Evolutionary conservation across 35 echinoderm and acorn worm genomes (phyloP).

Genomic region (Strongylocentrotus purpuratus): DNA sequence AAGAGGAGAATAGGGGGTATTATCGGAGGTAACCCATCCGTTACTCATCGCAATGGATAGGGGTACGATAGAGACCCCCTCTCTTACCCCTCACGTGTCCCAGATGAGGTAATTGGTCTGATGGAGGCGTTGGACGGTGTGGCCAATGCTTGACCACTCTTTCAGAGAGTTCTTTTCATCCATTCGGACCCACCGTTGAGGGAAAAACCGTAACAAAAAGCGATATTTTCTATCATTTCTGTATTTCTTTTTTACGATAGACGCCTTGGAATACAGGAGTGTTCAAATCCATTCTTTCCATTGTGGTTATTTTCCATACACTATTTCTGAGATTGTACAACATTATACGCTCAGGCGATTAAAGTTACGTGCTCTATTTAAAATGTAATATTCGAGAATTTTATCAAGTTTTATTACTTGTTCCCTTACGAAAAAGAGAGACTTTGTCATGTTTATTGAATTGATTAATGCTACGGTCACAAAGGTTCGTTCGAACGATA

Average conservation of each 20-base stretch:
- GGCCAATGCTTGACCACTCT: not conserved
- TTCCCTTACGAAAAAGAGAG: no score
- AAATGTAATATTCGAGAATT: no score
- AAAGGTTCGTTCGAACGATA: no score
- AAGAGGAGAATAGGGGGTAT: not conserved
- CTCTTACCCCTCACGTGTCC: not conserved
- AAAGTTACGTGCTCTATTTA: no score
- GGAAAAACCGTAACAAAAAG: no score
- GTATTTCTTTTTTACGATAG: not conserved
- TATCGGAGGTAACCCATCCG: not conserved
- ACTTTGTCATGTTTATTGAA: no score
- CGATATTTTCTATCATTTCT: not conserved
- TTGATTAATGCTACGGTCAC: no score
- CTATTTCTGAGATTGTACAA: no score
- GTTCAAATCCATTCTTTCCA: no score
- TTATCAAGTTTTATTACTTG: no score
- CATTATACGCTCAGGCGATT: no score
- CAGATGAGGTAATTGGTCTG: not conserved
- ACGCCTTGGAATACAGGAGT: not conserved
- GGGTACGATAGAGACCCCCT: not conserved
- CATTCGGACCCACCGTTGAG: not conserved
- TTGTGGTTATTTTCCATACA: no score
- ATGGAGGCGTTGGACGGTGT: not conserved
- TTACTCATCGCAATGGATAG: slow-evolving; percentile 8
- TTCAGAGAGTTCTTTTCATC: not conserved